Evolutionary conservation across 1,140 invertebrate genomes (phyloP), one percentile per base, ranked within the genome.

Genomic region (Eriocheir sinensis): DNA sequence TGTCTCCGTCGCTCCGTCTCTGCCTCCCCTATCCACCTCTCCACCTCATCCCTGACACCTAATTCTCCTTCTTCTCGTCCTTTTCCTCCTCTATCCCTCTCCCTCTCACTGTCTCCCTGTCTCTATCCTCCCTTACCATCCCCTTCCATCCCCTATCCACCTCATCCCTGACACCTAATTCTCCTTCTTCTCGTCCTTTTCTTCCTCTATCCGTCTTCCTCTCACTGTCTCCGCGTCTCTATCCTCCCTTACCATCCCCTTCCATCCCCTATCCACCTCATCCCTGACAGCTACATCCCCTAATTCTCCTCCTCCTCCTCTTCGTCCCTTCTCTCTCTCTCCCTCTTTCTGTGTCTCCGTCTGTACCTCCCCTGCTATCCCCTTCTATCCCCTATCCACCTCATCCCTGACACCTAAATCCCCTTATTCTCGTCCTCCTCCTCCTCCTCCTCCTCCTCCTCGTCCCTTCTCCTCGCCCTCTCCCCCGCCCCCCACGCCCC

Each of bases 1-100:
- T 93, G 88, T 93, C 92, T 93, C 83, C 72, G 83, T n/a, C 92
- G 44, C 81, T 0, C 48, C 48, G 15, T 36, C 38, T n/a, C 40
- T 34, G 4, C 79, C n/a, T n/a, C 27, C 27, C 72, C 41, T 80
- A 15, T 79, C 27, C 36, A 9, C 38, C 2, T 32, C 36, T 38
- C 32, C 91, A 21, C 44, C 36, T 40, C 44, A 32, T 60, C 53
- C 27, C 41, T 91, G 38, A n/a, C 53, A 53, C 40, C 21, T 60
- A 53, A 36, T 38, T 60, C 48, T 12, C 53, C 89, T 32, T 36
- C 40, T 36, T 80, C 88, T n/a, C 48, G 2, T 34, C 32, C 53
- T 40, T n/a, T 30, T 38, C 34, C 2, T 30, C 91, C 44, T 27
- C 17, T 9, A 21, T 36, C 27, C 80, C 72, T 8, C 30, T 27